Evolutionary conservation across 2,113 vertebrate genomes (phyloP).

Genomic region (Neogale vison): DNA sequence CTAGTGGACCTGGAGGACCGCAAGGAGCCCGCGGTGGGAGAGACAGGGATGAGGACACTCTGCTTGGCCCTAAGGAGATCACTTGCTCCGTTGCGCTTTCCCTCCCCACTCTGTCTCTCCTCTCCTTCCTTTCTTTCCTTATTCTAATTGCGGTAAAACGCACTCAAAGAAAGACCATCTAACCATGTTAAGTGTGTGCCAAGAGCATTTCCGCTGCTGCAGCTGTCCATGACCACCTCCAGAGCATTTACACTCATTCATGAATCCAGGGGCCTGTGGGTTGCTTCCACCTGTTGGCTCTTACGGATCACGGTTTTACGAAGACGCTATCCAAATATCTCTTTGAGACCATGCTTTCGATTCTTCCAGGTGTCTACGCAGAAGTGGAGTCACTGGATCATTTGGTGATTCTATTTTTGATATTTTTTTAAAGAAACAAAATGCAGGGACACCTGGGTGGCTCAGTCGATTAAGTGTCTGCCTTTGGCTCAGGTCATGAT

Average conservation of each 20-base stretch:
- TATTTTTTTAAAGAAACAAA: neutral
- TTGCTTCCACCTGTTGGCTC: neutral
- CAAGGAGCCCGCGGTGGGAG: too few relatives aligned
- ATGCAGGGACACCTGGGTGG: neutral
- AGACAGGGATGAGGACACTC: neutral
- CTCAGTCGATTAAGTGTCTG: too few relatives aligned
- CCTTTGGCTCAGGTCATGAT: too few relatives aligned
- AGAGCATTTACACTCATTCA: neutral
- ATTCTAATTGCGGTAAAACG: neutral
- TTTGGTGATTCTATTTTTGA: neutral
- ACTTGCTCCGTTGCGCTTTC: neutral
- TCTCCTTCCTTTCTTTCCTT: neutral
- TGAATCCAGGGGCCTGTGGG: neutral
- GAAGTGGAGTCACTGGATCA: neutral
- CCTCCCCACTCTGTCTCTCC: neutral
- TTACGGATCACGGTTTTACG: neutral
- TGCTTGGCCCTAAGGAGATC: neutral
- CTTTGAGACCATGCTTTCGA: neutral
- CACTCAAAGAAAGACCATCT: neutral
- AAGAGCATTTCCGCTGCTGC: too few relatives aligned
- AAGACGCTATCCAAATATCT: neutral
- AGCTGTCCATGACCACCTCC: neutral
- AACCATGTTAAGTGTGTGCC: neutral
- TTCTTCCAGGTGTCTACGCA: neutral
- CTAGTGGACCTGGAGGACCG: neutral